These are phyloP conservation scores for Hippocampus abdominalis DNA, from an alignment of 2,113 vertebrate genomes.

Conservation along the genomic window DNA sequence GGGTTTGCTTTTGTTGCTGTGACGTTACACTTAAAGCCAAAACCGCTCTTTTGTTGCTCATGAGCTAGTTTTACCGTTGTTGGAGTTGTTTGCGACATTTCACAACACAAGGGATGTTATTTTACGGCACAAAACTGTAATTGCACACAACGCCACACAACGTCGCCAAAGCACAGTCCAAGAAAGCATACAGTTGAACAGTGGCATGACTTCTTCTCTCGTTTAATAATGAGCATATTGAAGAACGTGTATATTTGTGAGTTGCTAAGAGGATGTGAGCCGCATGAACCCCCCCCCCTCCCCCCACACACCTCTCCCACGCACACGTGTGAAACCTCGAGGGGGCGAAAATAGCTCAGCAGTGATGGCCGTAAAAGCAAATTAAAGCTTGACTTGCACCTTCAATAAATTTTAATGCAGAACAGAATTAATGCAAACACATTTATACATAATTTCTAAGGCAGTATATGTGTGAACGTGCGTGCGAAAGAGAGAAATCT, in stretches of 20 bases:
- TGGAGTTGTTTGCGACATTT: background rate
- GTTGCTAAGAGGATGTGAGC: background rate
- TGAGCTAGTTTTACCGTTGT: background rate
- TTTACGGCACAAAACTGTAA: conserved; percentile 14
- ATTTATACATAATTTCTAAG: background rate
- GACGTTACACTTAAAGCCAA: background rate
- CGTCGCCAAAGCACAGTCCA: conserved; percentile 20
- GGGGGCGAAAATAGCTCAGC: background rate
- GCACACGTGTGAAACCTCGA: background rate
- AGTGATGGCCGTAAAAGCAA: background rate
- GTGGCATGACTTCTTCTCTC: background rate
- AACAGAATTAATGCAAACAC: background rate
- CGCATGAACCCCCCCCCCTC: background rate
- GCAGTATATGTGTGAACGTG: background rate
- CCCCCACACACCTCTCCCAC: background rate
- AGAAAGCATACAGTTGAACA: background rate
- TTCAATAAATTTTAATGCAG: background rate
- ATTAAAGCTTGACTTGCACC: background rate
- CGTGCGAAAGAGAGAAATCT: background rate
- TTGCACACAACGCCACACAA: conserved; percentile 17
- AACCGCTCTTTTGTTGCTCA: background rate
- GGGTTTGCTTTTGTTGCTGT: background rate
- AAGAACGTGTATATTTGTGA: background rate
- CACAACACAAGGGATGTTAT: conserved; percentile 4
- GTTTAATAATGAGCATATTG: background rate